Evolutionary conservation across 2,797 vertebrate genomes (phyloP).

Genomic region (Macropodus opercularis): DNA sequence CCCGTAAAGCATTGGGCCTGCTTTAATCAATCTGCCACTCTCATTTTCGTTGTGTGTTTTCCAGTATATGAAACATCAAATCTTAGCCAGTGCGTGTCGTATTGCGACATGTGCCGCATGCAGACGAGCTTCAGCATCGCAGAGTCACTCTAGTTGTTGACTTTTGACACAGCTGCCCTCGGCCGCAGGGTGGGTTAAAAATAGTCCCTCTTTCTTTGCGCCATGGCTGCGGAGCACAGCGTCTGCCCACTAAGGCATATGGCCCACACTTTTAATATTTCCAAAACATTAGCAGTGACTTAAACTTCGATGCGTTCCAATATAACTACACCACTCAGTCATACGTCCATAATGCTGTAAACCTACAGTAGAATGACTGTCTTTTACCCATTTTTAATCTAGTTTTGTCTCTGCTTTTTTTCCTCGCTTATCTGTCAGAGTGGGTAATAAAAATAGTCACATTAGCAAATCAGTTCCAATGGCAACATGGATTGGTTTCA

Average conservation of each 20-base stretch:
- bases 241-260: conserved; percentile 36
- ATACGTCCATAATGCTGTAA: too few species aligned
- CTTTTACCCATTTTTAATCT: too few species aligned
- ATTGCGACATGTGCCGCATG: not conserved
- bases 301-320: too few species aligned
- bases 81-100: not conserved
- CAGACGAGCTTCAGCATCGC: conserved; percentile 54
- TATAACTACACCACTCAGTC: too few species aligned
- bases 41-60: not conserved
- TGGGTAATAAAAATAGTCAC: not conserved
- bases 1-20: not conserved
- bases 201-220: conserved; percentile 69
- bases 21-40: not conserved
- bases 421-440: not conserved
- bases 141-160: conserved; percentile 74
- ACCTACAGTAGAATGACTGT: too few species aligned
- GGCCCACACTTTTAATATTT: conserved; percentile 28
- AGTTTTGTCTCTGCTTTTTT: not conserved
- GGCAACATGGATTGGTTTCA: not conserved
- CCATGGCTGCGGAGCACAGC: conserved; percentile 52
- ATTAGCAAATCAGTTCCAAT: not conserved
- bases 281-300: too few species aligned
- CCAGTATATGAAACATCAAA: conserved; percentile 3
- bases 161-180: conserved; percentile 79
- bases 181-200: conserved; percentile 75